Evolutionary conservation across 2,888 invertebrate species (phyloP).

Genomic region (Electrophaes corylata): DNA sequence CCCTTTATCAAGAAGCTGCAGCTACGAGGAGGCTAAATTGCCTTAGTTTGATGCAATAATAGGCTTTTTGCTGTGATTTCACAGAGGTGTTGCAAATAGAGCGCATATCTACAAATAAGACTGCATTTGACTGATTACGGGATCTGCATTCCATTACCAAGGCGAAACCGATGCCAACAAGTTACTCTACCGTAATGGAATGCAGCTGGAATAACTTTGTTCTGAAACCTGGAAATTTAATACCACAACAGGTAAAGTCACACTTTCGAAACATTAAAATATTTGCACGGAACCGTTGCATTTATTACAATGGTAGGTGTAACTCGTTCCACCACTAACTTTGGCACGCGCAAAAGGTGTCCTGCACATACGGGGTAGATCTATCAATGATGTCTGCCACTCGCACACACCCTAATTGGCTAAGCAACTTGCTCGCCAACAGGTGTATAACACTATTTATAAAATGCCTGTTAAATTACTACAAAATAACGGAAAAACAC

Average conservation of each 20-base stretch:
- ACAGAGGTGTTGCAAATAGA: constrained; percentile 4
- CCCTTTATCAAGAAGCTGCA: too few relatives aligned
- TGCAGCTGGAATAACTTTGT: constrained; percentile 38
- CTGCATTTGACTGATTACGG: constrained; percentile 27
- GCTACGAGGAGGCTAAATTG: neutral
- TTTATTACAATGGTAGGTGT: constrained; percentile 25
- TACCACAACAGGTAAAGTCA: constrained; percentile 40
- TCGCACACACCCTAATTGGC: constrained; percentile 62
- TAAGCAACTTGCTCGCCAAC: constrained; percentile 55
- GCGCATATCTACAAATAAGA: constrained; percentile 8
- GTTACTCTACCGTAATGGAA: constrained; percentile 33
- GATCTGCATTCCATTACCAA: constrained; percentile 30
- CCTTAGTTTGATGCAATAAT: neutral
- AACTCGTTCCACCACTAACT: constrained; percentile 41
- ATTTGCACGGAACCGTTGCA: constrained; percentile 37
- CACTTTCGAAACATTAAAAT: constrained; percentile 38
- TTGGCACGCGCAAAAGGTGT: constrained; percentile 68
- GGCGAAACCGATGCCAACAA: constrained; percentile 28
- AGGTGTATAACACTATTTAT: constrained; percentile 68
- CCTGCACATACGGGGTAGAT: constrained; percentile 50
- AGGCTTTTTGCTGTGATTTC: constrained; percentile 3
- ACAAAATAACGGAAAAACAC: constrained; percentile 35
- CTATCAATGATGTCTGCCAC: constrained; percentile 60
- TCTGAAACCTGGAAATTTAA: constrained; percentile 39
- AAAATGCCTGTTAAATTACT: constrained; percentile 47